These are phyloP conservation scores for Oostethus manadensis DNA, from an alignment of 2,113 vertebrate species.

Conservation along the genomic window DNA sequence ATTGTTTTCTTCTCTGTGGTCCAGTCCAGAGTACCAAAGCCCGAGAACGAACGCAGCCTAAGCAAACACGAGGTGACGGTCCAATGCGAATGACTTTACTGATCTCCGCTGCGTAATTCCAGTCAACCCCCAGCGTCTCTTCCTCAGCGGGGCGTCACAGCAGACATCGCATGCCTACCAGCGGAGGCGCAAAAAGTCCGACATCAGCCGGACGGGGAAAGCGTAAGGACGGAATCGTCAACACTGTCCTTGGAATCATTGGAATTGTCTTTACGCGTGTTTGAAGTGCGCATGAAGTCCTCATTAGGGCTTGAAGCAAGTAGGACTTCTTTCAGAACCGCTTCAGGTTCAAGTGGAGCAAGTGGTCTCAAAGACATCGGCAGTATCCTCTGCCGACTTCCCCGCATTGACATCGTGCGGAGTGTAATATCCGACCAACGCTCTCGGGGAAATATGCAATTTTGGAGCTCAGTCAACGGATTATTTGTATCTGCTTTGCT, in stretches of 20 bases:
- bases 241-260: too few relatives aligned
- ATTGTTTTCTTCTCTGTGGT: too few relatives aligned
- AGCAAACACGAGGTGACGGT: slow-evolving; percentile 1
- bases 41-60: too few relatives aligned
- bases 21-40: too few relatives aligned
- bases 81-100: slow-evolving; percentile 37
- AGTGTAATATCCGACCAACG: too few relatives aligned
- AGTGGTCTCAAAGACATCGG: neutral
- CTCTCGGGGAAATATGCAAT: too few relatives aligned
- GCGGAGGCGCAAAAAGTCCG: slow-evolving; percentile 41
- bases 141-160: slow-evolving; percentile 52
- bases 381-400: neutral
- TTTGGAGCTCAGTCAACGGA: too few relatives aligned
- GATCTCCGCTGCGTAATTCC: slow-evolving; percentile 51
- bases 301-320: neutral
- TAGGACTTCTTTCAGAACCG: neutral
- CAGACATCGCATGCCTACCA: slow-evolving; percentile 58
- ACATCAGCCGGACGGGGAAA: slow-evolving; percentile 54
- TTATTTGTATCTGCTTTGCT: too few relatives aligned
- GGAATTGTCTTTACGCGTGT: too few relatives aligned
- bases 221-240: too few relatives aligned
- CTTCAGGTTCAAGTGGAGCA: slow-evolving; percentile 1
- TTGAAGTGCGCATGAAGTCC: neutral
- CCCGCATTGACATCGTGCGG: too few relatives aligned
- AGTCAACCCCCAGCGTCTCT: slow-evolving; percentile 29